Percentiles rank a stretch among this genome's conserved stretches.
Conservation (phyloP, 2,113 vertebrate species). For the Emydura subglobosa region DNA sequence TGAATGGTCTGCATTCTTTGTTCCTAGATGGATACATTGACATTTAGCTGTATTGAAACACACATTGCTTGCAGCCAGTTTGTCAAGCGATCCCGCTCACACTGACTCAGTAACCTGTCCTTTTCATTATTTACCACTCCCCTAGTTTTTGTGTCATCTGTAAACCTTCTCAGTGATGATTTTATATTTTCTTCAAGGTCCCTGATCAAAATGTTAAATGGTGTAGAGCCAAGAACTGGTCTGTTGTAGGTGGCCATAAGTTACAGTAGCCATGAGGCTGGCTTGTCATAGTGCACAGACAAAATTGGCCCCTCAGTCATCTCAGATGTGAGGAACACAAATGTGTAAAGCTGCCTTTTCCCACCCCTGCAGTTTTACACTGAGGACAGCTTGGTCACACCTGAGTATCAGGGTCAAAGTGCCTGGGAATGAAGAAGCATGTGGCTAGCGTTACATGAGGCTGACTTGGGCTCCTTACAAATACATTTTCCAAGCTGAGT, state of each 20-base stretch:
- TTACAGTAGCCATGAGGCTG: too few relatives aligned
- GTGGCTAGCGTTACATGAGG: not conserved
- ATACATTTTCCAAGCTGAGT: not conserved
- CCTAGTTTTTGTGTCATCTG: not conserved
- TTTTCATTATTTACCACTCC: not conserved
- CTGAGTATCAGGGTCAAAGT: not conserved
- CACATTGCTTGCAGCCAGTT: too few relatives aligned
- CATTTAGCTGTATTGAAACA: too few relatives aligned
- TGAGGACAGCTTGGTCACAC: not conserved
- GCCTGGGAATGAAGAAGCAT: not conserved
- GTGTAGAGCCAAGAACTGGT: too few relatives aligned
- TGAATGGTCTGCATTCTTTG: too few relatives aligned
- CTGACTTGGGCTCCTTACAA: not conserved
- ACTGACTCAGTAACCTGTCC: too few relatives aligned
- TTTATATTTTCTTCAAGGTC: not conserved
- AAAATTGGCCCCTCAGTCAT: too few relatives aligned
- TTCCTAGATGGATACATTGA: too few relatives aligned
- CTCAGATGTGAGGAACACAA: not conserved
- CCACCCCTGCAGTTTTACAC: not conserved
- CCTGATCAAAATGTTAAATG: not conserved
- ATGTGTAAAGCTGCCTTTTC: not conserved
- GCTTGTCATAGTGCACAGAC: too few relatives aligned
- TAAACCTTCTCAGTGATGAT: not conserved
- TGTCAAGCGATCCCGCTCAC: too few relatives aligned
- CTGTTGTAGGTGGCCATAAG: too few relatives aligned